These are phyloP conservation scores for Semibalanus balanoides DNA, from an alignment of 1,140 invertebrate genomes.

Conservation along the genomic window DNA sequence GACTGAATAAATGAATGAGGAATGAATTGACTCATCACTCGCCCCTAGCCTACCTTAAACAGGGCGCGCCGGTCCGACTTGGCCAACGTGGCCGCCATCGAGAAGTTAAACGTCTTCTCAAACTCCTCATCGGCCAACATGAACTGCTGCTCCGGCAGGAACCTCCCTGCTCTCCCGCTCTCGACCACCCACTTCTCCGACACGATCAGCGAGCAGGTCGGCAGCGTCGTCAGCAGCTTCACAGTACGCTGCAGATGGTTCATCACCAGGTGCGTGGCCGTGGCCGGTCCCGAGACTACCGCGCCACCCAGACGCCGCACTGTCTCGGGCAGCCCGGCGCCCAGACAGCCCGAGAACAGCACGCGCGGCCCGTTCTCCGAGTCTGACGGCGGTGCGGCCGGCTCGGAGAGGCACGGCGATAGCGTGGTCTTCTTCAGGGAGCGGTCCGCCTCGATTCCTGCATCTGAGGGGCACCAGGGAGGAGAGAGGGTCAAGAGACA, in stretches of 20 bases:
- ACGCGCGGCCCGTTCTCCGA: constrained; percentile 20
- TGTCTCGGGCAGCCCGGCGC: constrained; percentile 34
- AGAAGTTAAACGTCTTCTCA: constrained; percentile 60
- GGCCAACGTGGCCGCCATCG: constrained; percentile 52
- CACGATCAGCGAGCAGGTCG: constrained; percentile 57
- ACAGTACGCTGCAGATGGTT: constrained; percentile 54
- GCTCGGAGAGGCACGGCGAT: background rate
- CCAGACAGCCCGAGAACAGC: constrained; percentile 10
- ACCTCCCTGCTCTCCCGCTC: constrained; percentile 53
- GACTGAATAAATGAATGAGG: too few relatives aligned
- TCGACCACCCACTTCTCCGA: constrained; percentile 69
- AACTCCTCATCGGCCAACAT: constrained; percentile 52
- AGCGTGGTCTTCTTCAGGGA: background rate
- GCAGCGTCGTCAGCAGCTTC: constrained; percentile 70
- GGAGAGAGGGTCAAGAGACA: too few relatives aligned
- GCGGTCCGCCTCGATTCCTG: constrained; percentile 4
- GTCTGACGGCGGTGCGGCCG: background rate
- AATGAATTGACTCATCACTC: too few relatives aligned
- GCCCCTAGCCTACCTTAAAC: constrained; percentile 33
- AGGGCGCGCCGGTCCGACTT: constrained; percentile 40
- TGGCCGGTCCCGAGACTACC: constrained; percentile 43
- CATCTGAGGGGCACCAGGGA: too few relatives aligned
- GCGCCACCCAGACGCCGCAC: constrained; percentile 58
- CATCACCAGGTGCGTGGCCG: constrained; percentile 81
- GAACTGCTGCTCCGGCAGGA: constrained; percentile 34